Conservation (phyloP, 2,113 vertebrate genomes). For the Bostrychus sinensis region DNA sequence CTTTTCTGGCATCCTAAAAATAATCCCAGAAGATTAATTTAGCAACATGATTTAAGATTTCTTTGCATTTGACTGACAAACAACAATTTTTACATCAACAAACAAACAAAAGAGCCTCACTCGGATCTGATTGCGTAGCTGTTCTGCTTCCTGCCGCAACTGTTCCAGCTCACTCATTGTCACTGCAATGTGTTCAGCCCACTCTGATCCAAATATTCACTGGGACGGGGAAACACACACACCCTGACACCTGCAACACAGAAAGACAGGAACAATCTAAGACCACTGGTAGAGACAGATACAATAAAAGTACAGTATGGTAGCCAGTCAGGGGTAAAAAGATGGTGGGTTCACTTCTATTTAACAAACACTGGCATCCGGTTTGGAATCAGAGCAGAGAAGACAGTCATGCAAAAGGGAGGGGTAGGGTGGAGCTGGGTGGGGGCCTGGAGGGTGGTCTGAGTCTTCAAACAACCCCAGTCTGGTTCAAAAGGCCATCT, state of each 20-base stretch:
- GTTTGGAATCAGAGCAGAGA: conserved; percentile 43
- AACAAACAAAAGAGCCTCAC: conserved; percentile 74
- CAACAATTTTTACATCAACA: not conserved
- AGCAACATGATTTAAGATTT: not conserved
- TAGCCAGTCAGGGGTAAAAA: conserved; percentile 9
- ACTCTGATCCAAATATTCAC: conserved; percentile 53
- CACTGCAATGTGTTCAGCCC: conserved; percentile 63
- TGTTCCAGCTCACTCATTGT: conserved; percentile 98
- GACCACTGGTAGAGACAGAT: conserved; percentile 19
- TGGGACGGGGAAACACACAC: conserved; percentile 49
- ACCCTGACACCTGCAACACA: conserved; percentile 73
- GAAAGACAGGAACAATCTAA: conserved; percentile 47
- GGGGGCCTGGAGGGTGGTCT: conserved; percentile 55
- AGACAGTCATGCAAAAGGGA: conserved; percentile 20
- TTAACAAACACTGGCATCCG: conserved; percentile 62
- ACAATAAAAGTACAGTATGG: not conserved
- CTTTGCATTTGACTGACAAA: not conserved
- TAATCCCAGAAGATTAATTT: not conserved
- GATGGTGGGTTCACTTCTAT: conserved; percentile 43
- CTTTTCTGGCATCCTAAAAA: conserved; percentile 96
- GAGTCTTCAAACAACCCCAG: conserved; percentile 72
- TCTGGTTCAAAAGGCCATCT: conserved; percentile 73
- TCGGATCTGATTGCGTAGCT: conserved; percentile 95
- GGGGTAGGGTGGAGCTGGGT: conserved; percentile 34
- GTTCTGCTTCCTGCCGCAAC: conserved; percentile 95